phyloP scores from a whole-genome alignment of 2,797 vertebrate species.

The Argyrosomus regius region DNA sequence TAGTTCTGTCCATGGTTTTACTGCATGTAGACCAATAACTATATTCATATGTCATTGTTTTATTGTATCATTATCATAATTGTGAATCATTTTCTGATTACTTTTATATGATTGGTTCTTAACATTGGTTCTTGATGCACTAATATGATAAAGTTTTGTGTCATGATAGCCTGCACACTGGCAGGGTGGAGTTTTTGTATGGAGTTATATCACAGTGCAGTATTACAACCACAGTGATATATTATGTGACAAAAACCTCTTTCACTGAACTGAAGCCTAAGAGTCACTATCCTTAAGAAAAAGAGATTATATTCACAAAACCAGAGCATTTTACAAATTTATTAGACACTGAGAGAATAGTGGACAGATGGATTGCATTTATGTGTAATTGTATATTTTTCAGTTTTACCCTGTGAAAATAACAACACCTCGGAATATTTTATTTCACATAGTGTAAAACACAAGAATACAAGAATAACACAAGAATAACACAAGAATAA shows the following conservation, averaged over 20 bases:
- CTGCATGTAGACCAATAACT: not conserved
- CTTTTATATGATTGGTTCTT: too few relatives aligned
- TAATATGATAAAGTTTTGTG: not conserved
- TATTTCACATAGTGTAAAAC: not conserved
- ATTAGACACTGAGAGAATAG: not conserved
- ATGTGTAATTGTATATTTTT: too few relatives aligned
- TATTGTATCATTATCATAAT: too few relatives aligned
- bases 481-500: too few relatives aligned
- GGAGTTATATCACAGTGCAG: slow-evolving; percentile 2
- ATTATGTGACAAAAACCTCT: slow-evolving; percentile 28
- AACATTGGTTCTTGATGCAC: too few relatives aligned
- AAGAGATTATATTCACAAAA: not conserved
- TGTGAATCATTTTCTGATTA: too few relatives aligned
- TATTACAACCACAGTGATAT: slow-evolving; percentile 13
- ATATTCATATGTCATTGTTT: too few relatives aligned
- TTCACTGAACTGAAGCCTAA: not conserved
- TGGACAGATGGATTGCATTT: too few relatives aligned
- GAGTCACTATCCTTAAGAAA: not conserved
- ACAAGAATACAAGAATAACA: too few relatives aligned
- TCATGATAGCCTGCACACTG: too few relatives aligned
- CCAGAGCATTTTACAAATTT: not conserved
- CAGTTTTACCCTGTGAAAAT: too few relatives aligned
- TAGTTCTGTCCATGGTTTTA: not conserved
- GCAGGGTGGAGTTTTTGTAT: slow-evolving; percentile 26
- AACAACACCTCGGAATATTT: not conserved